Evolutionary conservation across 2,888 invertebrate species (phyloP), one percentile per base, ranked within the genome.

Genomic region (Nudaria mundana): DNA sequence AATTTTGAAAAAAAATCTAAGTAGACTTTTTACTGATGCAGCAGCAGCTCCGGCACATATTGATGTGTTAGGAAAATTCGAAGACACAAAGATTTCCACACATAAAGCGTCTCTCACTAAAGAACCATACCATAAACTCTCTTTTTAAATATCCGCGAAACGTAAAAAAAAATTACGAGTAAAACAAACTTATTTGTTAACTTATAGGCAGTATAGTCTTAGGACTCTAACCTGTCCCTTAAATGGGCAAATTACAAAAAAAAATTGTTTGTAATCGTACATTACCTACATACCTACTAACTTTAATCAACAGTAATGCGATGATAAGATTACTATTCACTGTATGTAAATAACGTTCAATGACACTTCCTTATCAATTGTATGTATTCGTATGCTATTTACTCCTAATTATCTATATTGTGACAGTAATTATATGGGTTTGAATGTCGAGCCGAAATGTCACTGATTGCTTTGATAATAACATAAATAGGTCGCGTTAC

Each of bases 361-460:
- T 57, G 67, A 69, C 67, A 66, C 60, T 65, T 54, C 56, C 62
- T 63, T 71, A 74, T 74, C 71, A 39, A 49, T 53, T 46, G 51
- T 46, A 31, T 51, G 30, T 56, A 55, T 51, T 57, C 52, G 46
- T 64, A 56, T 54, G 54, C 55, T 57, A 45, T 59, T 62, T 50
- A 41, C 34, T n/a, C n/a, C n/a, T n/a, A n/a, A n/a, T 30, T 53
- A 59, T 61, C 54, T 54, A 46, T 54, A 52, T 41, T 37, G 41
- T 57, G 46, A 56, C 53, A 53, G 48, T 49, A 45, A 55, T 48
- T 52, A 50, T 48, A 46, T 7, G 48, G 30, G 33, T 44, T 51
- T 49, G 22, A 37, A 42, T 40, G 45, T 44, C 38, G 45, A 44
- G 43, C 52, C 46, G 53, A 40, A 40, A 47, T 52, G 33, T 33